Conservation (phyloP, 2,797 vertebrate species). For the Cygnus olor region DNA sequence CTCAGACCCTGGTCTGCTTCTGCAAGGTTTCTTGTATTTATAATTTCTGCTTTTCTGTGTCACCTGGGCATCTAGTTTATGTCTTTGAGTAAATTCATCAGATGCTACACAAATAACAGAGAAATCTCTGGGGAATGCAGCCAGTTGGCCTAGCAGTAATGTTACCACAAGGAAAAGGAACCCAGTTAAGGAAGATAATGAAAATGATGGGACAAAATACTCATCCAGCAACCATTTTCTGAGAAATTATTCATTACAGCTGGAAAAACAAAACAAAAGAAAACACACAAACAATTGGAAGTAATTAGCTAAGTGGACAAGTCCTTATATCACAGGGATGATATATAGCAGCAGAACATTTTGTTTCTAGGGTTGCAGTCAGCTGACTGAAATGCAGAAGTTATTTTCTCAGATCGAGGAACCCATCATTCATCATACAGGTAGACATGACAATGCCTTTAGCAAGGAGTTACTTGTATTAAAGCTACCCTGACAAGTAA, state of each 20-base stretch:
- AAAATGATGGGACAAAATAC: not conserved
- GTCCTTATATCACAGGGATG: not conserved
- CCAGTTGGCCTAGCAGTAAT: not conserved
- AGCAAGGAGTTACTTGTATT: not conserved
- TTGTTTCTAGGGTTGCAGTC: not conserved
- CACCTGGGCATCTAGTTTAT: not conserved
- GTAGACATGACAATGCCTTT: not conserved
- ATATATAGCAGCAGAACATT: not conserved
- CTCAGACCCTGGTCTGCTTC: not conserved
- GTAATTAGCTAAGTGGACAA: not conserved
- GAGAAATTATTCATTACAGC: not conserved
- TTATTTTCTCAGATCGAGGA: not conserved
- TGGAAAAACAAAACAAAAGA: not conserved
- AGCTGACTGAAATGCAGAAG: not conserved
- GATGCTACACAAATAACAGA: not conserved
- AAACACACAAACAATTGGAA: not conserved
- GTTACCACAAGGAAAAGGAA: conserved; percentile 12
- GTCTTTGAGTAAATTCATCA: not conserved
- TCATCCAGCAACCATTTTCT: accelerated
- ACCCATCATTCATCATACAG: not conserved
- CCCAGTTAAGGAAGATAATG: not conserved
- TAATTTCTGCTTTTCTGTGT: not conserved
- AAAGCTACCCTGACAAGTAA: not conserved
- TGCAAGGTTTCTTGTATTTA: not conserved
- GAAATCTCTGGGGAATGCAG: not conserved